Base-by-base conservation (phyloP, 1,140 invertebrate species). In the Calephelis nemesis region DNA sequence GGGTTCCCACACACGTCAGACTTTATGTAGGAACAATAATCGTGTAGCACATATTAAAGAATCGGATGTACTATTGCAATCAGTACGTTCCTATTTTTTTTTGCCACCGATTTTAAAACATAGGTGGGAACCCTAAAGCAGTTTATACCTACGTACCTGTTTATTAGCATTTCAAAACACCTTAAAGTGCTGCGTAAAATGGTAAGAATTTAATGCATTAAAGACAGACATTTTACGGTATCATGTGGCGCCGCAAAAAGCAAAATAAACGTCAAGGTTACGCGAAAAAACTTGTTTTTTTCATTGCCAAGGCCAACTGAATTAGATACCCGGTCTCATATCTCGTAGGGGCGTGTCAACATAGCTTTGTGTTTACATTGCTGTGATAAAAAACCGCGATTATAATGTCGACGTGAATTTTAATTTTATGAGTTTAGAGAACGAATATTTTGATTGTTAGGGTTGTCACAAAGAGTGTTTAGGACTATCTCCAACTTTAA, bases 261-360 rank as follows among this genome's bases (percentile, higher is more conserved):
- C 73, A 75, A 75, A 78, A 77, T 74, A 82, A 79, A 80, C 69
- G 58, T 75, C 81, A 84, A 85, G 84, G 85, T 80, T 76, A 70
- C 71, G 78, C 77, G 75, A 83, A 84, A 87, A 86, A 85, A 67
- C 78, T 80, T 78, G 77, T 79, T 87, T 85, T 87, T 87, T 91
- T 91, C 89, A 91, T 81, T 91, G 87, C 74, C 89, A 91, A 91
- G 89, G 89, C 81, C 89, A 88, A 70, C 76, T 74, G 79, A 87
- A 87, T 89, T 87, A 90, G 89, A 91, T 91, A 91, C 82, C 85
- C 78, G 74, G 81, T 83, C 73, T 82, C 78, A 76, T 90, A 87
- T 89, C 87, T 77, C 77, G 75, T 69, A 69, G 79, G 74, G 85
- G 77, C 78, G 82, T 84, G 87, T 88, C 86, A 88, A 86, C 80